phyloP scores from a whole-genome alignment of 1,140 invertebrate species.

The Mamestra configurata region DNA sequence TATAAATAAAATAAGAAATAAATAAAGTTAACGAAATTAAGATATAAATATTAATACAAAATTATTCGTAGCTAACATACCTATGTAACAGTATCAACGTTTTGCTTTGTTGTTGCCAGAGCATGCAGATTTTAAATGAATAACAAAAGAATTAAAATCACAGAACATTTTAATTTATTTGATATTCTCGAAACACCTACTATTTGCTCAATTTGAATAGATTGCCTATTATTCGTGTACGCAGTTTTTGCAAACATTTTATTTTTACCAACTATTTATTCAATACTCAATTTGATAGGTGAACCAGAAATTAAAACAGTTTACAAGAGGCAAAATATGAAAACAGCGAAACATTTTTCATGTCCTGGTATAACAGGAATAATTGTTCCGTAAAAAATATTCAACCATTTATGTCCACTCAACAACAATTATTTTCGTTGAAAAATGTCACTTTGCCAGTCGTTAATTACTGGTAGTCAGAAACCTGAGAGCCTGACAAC shows the following conservation, averaged over 20 bases:
- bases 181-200: neutral
- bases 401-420: neutral
- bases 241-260: neutral
- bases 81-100: too few relatives aligned
- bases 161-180: neutral
- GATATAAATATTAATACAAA: too few relatives aligned
- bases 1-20: too few relatives aligned
- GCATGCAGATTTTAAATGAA: neutral
- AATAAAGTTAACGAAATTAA: too few relatives aligned
- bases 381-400: neutral
- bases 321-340: neutral
- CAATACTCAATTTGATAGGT: neutral
- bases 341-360: neutral
- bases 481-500: too few relatives aligned
- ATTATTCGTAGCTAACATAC: too few relatives aligned
- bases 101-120: too few relatives aligned
- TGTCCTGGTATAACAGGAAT: neutral
- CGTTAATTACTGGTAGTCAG: too few relatives aligned
- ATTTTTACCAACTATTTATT: neutral
- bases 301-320: slow-evolving; percentile 1
- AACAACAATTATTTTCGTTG: neutral
- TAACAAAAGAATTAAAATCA: neutral
- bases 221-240: neutral
- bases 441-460: too few relatives aligned
- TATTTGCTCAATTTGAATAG: neutral